These are phyloP conservation scores for Omphaloscelis lunosa DNA, from an alignment of 2,888 invertebrate species.

Conservation along the genomic window DNA sequence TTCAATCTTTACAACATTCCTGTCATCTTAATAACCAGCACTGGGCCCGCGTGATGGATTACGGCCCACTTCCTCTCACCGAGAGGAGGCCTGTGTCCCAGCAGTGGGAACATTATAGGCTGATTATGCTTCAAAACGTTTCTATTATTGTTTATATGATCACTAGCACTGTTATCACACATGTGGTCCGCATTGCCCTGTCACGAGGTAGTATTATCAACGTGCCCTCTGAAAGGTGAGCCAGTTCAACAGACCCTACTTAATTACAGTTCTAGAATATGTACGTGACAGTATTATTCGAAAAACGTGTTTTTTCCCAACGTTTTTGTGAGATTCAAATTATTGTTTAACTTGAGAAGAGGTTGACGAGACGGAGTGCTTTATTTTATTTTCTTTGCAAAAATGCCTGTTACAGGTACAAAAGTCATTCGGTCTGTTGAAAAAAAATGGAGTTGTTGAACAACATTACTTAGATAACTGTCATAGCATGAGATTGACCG, in stretches of 20 bases:
- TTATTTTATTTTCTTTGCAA: constrained; percentile 49
- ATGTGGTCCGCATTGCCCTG: constrained; percentile 22
- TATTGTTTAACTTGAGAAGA: constrained; percentile 45
- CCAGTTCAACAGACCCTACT: constrained; percentile 49
- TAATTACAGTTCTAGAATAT: constrained; percentile 35
- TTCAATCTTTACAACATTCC: background rate
- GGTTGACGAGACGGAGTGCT: constrained; percentile 21
- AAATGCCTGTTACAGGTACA: constrained; percentile 17
- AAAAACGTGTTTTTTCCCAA: constrained; percentile 27
- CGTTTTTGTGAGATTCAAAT: constrained; percentile 13
- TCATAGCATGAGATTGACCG: constrained; percentile 1
- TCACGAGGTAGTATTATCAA: constrained; percentile 32
- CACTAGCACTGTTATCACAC: constrained; percentile 17
- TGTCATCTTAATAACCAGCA: background rate
- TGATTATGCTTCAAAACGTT: background rate
- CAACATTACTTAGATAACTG: constrained; percentile 12
- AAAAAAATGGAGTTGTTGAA: constrained; percentile 2
- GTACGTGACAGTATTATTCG: constrained; percentile 47
- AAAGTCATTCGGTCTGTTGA: background rate
- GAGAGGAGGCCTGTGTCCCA: too few relatives aligned
- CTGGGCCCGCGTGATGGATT: too few relatives aligned
- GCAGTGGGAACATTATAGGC: too few relatives aligned
- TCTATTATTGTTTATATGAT: constrained; percentile 15
- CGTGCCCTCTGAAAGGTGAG: constrained; percentile 50
- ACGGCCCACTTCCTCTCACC: too few relatives aligned